Evolutionary conservation across 2,113 vertebrate genomes (phyloP), one percentile per base, ranked within the genome.

Genomic region (Ochotona princeps): DNA sequence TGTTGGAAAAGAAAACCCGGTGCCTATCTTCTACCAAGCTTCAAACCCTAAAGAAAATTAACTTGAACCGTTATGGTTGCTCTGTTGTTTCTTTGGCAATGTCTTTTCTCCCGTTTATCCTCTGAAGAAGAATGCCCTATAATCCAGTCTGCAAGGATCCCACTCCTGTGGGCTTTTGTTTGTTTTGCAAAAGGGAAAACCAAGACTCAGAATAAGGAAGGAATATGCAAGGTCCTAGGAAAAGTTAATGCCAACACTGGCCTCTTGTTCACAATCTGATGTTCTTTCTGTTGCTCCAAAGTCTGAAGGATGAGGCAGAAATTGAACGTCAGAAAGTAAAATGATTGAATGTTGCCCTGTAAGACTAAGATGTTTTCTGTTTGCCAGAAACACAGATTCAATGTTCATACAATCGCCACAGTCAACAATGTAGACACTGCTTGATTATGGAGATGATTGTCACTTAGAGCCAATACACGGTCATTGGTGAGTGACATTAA

Each of bases 351-450:
- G 14, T 86, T 86, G 69, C 47, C 63, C 25, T 92, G 83, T 94
- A 83, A 87, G 87, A 54, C 90, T 72, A 54, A 66, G 21, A n/a
- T 65, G 20, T 38, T 93, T 95, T 91, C 70, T 38, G 83, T 87
- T 91, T 92, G 38, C 57, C 28, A 67, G 14, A 91, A 94, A 74
- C 78, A 84, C 2, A 44, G 30, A 65, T 38, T 93, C 91, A 84
- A 30, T 61, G 26, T 80, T 54, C 82, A 49, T 54, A 80, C 8
- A 74, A 78, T 89, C 79, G 95, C 60, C 75, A 95, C 94, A 84
- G 38, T 83, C 94, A 94, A 38, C 18, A 38, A 75, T 81, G 26
- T 26, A 80, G 32, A 15, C 13, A 13, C n/a, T n/a, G 80, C 78
- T 83, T 88, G 73, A 66, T 89, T 81, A 73, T 57, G 74, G 85